Percentiles rank a stretch among this genome's conserved stretches.
Evolutionary conservation across 2,888 invertebrate species (phyloP).

Genomic region (Gnatocerus cornutus): DNA sequence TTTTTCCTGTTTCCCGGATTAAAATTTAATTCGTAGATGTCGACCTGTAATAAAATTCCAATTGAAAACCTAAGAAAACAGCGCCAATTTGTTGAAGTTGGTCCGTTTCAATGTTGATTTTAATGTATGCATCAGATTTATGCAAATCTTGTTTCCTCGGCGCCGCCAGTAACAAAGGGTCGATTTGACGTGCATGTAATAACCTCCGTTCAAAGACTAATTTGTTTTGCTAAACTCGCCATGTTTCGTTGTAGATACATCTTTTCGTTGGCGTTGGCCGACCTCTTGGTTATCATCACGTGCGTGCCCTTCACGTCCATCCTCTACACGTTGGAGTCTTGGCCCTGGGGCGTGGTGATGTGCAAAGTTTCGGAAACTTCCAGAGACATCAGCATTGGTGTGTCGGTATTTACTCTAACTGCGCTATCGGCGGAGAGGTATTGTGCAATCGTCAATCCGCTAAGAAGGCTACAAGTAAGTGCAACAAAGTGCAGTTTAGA

Average conservation of each 20-base stretch:
- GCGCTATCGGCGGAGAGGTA: constrained; percentile 93
- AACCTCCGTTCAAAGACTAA: constrained; percentile 8
- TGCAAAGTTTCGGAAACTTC: constrained; percentile 89
- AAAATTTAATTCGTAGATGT: background rate
- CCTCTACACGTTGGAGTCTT: constrained; percentile 88
- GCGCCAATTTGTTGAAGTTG: constrained; percentile 19
- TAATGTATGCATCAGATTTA: constrained; percentile 36
- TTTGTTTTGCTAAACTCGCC: constrained; percentile 17
- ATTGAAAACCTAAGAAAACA: too few species aligned
- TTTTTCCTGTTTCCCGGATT: too few species aligned
- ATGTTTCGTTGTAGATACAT: constrained; percentile 72
- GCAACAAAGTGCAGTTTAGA: too few species aligned
- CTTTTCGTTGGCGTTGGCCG: constrained; percentile 79
- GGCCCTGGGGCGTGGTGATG: constrained; percentile 90
- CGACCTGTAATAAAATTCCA: too few species aligned
- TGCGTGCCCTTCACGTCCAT: constrained; percentile 80
- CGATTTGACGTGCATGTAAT: constrained; percentile 7
- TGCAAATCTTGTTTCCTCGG: constrained; percentile 21
- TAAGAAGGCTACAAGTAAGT: constrained; percentile 83
- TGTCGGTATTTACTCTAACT: constrained; percentile 93
- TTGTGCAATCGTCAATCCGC: constrained; percentile 92
- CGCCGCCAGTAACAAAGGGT: constrained; percentile 5
- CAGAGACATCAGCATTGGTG: constrained; percentile 92
- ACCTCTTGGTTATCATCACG: constrained; percentile 74
- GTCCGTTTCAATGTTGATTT: constrained; percentile 22